Evolutionary conservation across 2,113 vertebrate genomes (phyloP).

Genomic region (Seriola dumerili): DNA sequence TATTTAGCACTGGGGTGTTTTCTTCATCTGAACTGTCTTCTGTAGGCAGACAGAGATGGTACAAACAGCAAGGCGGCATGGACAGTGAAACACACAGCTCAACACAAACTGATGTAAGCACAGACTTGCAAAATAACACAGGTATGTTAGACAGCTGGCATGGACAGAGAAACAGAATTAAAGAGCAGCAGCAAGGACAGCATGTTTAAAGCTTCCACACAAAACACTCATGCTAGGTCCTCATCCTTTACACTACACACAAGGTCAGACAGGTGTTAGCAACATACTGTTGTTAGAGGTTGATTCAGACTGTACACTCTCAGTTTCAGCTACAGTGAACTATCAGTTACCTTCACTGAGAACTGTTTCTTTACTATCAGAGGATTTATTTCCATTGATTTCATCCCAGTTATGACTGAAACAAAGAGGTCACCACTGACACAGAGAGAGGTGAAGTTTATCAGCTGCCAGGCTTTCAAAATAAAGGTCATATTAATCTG

Average conservation of each 20-base stretch:
- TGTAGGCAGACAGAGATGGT: slow-evolving; percentile 84
- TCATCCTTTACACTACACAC: background rate
- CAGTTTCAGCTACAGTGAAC: too few species aligned
- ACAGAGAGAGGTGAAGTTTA: background rate
- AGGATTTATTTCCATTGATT: too few species aligned
- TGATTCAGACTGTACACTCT: background rate
- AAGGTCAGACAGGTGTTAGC: slow-evolving; percentile 32
- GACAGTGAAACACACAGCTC: slow-evolving; percentile 67
- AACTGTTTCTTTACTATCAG: background rate
- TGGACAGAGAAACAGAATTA: slow-evolving; percentile 47
- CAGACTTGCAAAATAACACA: slow-evolving; percentile 56
- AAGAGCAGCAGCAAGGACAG: slow-evolving; percentile 17
- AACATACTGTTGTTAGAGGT: slow-evolving; percentile 8
- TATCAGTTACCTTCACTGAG: too few species aligned
- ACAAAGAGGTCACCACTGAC: background rate
- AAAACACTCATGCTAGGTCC: background rate
- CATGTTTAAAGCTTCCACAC: slow-evolving; percentile 15
- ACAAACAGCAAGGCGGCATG: slow-evolving; percentile 78
- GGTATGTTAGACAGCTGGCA: slow-evolving; percentile 55
- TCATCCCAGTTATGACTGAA: background rate
- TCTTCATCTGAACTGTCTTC: slow-evolving; percentile 86
- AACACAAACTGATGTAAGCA: slow-evolving; percentile 59
- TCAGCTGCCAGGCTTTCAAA: background rate
- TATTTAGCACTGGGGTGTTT: slow-evolving; percentile 81
- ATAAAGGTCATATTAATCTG: background rate